Base-by-base conservation (phyloP, 2,113 vertebrate genomes). In the Bubo scandiacus region DNA sequence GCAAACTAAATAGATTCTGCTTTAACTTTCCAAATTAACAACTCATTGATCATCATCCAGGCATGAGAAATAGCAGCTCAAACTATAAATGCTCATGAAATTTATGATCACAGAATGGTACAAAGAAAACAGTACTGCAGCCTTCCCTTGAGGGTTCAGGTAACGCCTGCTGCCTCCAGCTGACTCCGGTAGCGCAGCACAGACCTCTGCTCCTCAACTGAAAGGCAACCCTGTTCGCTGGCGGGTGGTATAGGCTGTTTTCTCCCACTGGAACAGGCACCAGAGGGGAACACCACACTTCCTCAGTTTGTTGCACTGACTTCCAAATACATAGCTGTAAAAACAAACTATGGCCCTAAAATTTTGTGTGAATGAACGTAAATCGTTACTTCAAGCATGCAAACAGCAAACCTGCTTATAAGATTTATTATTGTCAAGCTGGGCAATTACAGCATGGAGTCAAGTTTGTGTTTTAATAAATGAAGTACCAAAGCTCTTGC, bases 391-490 rank as follows among this genome's bases (percentile, higher is more conserved):
- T 73, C 45, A n/a, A 92, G 63, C 86, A 65, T 0, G 2, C 62
- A 58, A 88, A 58, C 40, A 66, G 87, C 84, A 95, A 89, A 89
- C 66, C 70, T 92, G 66, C 87, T 96, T 90, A 30, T 30, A 59
- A 88, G 91, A 94, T 95, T 97, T 95, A 82, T 91, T 77, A 30
- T 91, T 91, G 84, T 95, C 92, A 95, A 92, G 93, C 91, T 94
- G 91, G 71, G 86, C 87, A 77, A 77, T 83, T 94, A 70, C 71
- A 95, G 89, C 78, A 54, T 6, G 42, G 74, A 96, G 78, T 90
- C 89, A 77, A 77, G 77, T 78, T 83, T 92, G 89, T 70, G 78
- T 92, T 96, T 95, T 95, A 91, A 95, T 82, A 94, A 88, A 90
- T 77, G 84, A 86, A 95, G 67, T 45, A 86, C 86, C 83, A 66